These are phyloP conservation scores for Pseudomugil tenellus DNA, from an alignment of 2,797 vertebrate genomes.

Conservation along the genomic window DNA sequence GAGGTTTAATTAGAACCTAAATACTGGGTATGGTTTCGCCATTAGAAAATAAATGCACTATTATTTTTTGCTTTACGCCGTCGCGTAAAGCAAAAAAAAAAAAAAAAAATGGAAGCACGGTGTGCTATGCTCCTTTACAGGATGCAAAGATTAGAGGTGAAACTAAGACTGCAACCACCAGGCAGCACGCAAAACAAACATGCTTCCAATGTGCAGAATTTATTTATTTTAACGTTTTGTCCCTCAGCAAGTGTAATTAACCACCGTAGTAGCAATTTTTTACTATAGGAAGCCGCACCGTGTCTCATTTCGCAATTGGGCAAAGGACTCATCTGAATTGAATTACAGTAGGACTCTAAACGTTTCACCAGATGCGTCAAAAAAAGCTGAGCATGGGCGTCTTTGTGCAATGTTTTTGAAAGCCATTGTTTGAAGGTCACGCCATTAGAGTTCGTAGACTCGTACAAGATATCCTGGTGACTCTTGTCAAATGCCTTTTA, in stretches of 20 bases:
- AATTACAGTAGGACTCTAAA: background rate
- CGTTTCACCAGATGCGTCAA: background rate
- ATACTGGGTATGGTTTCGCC: accelerated
- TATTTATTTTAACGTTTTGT: background rate
- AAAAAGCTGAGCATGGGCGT: background rate
- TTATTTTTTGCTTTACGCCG: background rate
- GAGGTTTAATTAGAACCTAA: accelerated
- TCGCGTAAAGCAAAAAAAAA: constrained; percentile 17
- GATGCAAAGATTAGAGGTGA: background rate
- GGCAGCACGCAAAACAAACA: background rate
- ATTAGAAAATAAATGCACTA: accelerated
- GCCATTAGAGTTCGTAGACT: too few relatives aligned
- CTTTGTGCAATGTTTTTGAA: background rate
- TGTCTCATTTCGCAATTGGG: background rate
- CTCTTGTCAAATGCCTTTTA: too few relatives aligned
- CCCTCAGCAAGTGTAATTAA: background rate
- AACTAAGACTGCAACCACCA: constrained; percentile 4
- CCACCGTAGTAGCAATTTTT: background rate
- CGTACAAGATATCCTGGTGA: too few relatives aligned
- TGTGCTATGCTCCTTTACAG: background rate
- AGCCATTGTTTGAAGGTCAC: background rate
- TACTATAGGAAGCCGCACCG: background rate
- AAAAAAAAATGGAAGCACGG: constrained; percentile 53
- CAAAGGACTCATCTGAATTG: background rate
- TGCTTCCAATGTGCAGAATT: background rate